Evolutionary conservation across 2,113 vertebrate species (phyloP), one percentile per base, ranked within the genome.

Genomic region (Xenopus borealis): DNA sequence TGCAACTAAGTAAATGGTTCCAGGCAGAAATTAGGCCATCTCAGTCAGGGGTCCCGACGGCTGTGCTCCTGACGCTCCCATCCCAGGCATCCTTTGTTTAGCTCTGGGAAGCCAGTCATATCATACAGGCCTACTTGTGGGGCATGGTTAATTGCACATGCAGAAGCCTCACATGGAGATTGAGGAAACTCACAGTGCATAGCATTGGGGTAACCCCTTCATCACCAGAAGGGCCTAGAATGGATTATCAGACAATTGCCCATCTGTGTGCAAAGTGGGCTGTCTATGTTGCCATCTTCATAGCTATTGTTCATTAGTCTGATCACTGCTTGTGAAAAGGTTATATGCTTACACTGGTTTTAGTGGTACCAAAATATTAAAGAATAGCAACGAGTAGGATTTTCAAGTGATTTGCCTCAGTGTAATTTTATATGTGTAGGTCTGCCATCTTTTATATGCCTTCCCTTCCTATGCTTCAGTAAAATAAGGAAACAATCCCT

Each of bases 11-110:
- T 58, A 61, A 59, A 62, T 69, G 66, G 66, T 46, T 76, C 33
- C 57, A 40, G 59, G 73, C 58, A 69, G 58, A 74, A 76, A 76
- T 75, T 69, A 76, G 73, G 73, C 73, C 73, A 76, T 69, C 73
- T 17, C 73, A 76, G 73, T 69, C 58, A 76, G 73, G 73, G 73
- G 73, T 76, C 73, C 66, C 57, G 50, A 46, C 27, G 73, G 58
- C 66, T 76, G 73, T 53, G 66, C 58, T 44, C 23, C 66, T 69
- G 73, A 76, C 58, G 66, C 73, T 76, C 30, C 19, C 66, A 76
- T 69, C n/a, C 66, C n/a, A 69, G 30, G 50, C 57, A 45, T 69
- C 73, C 73, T 76, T 76, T 76, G 73, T 76, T 76, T 76, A 63
- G 40, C 73, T 69, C 73, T 76, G 66, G 55, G 57, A 75, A 75